Evolutionary conservation across 2,888 invertebrate genomes (phyloP), one percentile per base, ranked within the genome.

Genomic region (Athetis lepigone): DNA sequence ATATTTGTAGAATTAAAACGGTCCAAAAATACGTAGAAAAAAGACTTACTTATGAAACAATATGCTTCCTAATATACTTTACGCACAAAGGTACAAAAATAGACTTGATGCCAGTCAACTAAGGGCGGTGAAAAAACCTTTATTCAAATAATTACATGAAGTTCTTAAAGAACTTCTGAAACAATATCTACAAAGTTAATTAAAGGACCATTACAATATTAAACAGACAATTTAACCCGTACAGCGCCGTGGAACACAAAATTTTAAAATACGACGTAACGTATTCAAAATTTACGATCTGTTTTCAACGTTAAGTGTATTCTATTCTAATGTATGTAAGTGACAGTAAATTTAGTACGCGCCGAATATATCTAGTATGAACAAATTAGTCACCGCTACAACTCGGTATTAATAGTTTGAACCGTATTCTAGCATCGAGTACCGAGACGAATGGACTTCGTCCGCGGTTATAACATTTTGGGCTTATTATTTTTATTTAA

Each of bases 341-440:
- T 70, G 73, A 72, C 72, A 70, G 63, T 75, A 80, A 78, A 83
- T 81, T 77, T 74, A 79, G 84, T 80, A 69, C 80, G 72, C 73
- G 70, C 81, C 77, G 56, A 72, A 70, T 71, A 84, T 81, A 83
- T 83, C 75, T 83, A 79, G 82, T 77, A 67, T 70, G 77, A 78
- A 81, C 78, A 79, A 85, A 86, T 88, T 85, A 84, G 85, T 88
- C 88, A 85, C 79, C 75, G 84, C 77, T 79, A 82, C 76, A 69
- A 64, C 58, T 50, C 62, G 27, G 62, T 86, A 87, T 88, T 82
- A 86, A 87, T 88, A 88, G 77, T 70, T 70, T 55, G 67, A 77
- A 69, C 80, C 77, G 86, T 69, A 84, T 84, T 84, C 82, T 71
- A 74, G 70, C 74, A 76, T 78, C 63, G 55, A 62, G 75, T 70